Evolutionary conservation across 53 echinoderm and acorn worm genomes (phyloP).

Genomic region (Patiria pectinifera): DNA sequence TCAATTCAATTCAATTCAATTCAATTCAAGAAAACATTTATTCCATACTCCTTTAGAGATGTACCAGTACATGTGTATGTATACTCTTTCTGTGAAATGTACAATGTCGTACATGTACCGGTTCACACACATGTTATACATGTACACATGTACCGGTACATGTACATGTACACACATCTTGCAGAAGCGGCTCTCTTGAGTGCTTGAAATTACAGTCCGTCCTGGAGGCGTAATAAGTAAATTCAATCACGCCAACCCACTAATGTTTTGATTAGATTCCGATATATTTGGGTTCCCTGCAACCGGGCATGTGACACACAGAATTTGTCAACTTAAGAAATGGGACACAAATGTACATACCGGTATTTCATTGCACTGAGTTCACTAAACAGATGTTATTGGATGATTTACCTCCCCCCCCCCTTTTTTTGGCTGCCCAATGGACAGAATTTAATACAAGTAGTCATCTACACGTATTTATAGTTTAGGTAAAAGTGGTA

Average conservation of each 20-base stretch:
- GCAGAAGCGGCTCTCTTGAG: not conserved
- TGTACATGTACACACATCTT: not conserved
- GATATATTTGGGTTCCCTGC: not conserved
- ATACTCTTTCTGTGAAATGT: not conserved
- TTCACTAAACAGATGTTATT: not conserved
- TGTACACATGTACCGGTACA: no score
- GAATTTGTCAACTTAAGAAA: not conserved
- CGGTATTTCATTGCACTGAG: not conserved
- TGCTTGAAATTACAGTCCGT: not conserved
- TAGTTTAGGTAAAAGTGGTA: not conserved
- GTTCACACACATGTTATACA: no score
- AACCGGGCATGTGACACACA: not conserved
- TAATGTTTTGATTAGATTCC: conserved; percentile 36
- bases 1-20: no score
- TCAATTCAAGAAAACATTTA: no score
- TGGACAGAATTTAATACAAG: no score
- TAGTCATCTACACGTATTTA: no score
- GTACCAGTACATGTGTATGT: not conserved
- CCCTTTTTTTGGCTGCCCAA: no score
- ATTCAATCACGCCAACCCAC: conserved; percentile 25
- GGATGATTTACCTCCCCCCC: no score
- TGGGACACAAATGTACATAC: not conserved
- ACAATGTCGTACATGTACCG: no score
- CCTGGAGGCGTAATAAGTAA: not conserved
- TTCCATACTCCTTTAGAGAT: no score